These are phyloP conservation scores for Ursus arctos DNA, from an alignment of 2,113 vertebrate genomes.

Conservation along the genomic window DNA sequence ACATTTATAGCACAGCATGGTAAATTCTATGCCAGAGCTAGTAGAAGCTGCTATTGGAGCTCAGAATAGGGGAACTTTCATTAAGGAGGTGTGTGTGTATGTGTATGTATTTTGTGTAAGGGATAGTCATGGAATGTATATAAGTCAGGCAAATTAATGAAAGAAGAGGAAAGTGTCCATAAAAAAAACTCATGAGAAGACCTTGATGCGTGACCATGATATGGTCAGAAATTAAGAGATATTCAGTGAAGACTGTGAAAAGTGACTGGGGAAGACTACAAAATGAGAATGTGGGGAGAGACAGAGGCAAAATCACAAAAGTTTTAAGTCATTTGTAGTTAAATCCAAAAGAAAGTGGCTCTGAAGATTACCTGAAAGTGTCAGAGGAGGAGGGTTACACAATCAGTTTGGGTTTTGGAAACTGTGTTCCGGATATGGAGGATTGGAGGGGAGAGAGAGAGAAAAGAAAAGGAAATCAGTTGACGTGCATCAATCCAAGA, in stretches of 20 bases:
- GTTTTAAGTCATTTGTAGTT: not conserved
- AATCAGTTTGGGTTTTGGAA: not conserved
- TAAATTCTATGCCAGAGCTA: not conserved
- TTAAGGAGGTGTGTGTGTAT: not conserved
- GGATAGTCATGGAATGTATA: not conserved
- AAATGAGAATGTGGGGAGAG: not conserved
- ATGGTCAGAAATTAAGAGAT: not conserved
- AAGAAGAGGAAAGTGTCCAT: not conserved
- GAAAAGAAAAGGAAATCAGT: not conserved
- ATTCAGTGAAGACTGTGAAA: not conserved
- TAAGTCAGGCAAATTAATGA: not conserved
- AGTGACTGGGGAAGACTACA: not conserved
- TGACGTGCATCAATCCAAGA: not conserved
- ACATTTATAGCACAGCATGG: not conserved
- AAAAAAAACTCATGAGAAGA: not conserved
- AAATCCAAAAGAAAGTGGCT: not conserved
- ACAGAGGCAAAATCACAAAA: not conserved
- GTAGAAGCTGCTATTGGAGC: not conserved
- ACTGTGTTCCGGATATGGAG: not conserved
- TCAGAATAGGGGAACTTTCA: not conserved
- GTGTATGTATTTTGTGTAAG: not conserved
- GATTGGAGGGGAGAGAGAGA: not conserved
- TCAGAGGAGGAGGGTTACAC: not conserved
- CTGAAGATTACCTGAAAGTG: not conserved
- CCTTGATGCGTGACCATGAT: not conserved